Base-by-base conservation (phyloP, 2,888 invertebrate genomes). In the Hypselothyrea guttata region DNA sequence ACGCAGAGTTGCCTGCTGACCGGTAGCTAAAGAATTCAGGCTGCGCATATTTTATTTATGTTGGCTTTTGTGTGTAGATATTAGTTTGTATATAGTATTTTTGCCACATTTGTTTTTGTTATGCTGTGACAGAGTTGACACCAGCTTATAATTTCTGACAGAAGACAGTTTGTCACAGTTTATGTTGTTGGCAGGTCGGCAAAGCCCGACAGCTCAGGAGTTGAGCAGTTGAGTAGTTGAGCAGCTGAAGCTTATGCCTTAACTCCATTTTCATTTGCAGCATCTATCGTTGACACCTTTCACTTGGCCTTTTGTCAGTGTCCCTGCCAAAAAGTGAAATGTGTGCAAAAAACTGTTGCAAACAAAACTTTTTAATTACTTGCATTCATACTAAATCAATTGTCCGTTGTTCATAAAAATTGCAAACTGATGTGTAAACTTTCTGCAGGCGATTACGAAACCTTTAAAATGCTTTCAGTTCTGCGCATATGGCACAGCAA, bases 321-420 rank as follows among this genome's bases (percentile, higher is more conserved):
- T 34, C 30, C 13, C 35, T 56, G 15, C 5, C 22, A 22, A 22
- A 22, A 5, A 22, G 22, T n/a, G 22, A 22, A 22, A 22, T 5
- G 22, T 22, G 5, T 22, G 16, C 34, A 9, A 35, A 58, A 37
- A 15, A 30, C 5, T 22, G 34, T 47, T 64, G 51, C 30, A 30
- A 18, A 49, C 34, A 56, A 69, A 62, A 52, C 40, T 63, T 69
- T 69, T 68, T 63, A 69, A 69, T 69, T 68, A 58, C 58, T 53
- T 54, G 30, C 57, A 68, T 44, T 57, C 38, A 35, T 45, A 22
- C 5, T 58, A 28, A 12, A 22, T 12, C 41, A 15, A 15, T 18
- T n/a, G 11, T 22, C 22, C 5, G 22, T 4, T 5, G 3, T 22
- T 22, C 22, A 4, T 22, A 5, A 4, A 2, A 22, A 4, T 5